A percentile compares a stretch with the other conserved stretches of the same genome.
Evolutionary conservation across 2,888 invertebrate genomes (phyloP).

Genomic region (Lycophotia porphyrea): DNA sequence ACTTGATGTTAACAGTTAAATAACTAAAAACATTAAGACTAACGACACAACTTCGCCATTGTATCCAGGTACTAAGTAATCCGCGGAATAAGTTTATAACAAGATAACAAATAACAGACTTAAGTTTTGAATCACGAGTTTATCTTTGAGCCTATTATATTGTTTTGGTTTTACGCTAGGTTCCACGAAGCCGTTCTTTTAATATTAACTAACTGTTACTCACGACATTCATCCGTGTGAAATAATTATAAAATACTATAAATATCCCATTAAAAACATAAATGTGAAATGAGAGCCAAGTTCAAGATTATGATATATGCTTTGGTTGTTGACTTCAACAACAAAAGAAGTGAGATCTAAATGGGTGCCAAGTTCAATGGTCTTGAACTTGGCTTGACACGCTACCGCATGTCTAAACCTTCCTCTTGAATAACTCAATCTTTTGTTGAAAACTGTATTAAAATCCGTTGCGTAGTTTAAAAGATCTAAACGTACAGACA

Average conservation of each 20-base stretch:
- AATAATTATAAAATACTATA: neutral
- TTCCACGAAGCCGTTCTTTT: neutral
- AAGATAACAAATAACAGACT: constrained; percentile 39
- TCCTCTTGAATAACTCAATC: no score
- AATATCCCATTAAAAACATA: no score
- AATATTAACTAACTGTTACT: neutral
- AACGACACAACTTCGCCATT: constrained; percentile 44
- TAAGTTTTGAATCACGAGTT: constrained; percentile 32
- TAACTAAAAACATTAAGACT: constrained; percentile 39
- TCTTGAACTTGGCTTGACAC: no score
- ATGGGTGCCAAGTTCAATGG: no score
- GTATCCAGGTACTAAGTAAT: constrained; percentile 39
- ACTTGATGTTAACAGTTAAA: constrained; percentile 33
- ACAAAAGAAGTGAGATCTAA: no score
- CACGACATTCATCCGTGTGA: neutral
- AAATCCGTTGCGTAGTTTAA: no score
- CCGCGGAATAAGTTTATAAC: constrained; percentile 45
- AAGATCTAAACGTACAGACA: no score
- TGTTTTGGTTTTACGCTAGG: constrained; percentile 2
- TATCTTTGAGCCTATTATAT: constrained; percentile 12
- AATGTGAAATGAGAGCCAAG: no score
- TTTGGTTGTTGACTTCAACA: no score
- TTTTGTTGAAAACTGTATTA: no score
- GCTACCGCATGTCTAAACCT: no score
- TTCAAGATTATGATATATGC: no score